Percentiles rank a stretch among this genome's conserved stretches.
Conservation (phyloP, 2,113 vertebrate species). For the Polyodon spathula region DNA sequence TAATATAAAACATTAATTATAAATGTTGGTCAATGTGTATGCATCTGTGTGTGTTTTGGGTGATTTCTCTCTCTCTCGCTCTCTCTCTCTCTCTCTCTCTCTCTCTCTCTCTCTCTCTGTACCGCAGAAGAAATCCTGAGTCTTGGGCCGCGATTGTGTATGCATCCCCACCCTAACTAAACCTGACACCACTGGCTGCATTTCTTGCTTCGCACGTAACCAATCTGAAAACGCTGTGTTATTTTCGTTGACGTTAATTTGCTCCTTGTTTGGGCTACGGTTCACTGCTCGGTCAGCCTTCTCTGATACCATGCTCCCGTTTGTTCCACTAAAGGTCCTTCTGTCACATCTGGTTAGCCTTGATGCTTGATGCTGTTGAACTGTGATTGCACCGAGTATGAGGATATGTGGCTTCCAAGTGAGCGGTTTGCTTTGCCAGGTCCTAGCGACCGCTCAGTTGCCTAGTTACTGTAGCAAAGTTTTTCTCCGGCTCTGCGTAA, state of each 20-base stretch:
- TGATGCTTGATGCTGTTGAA: constrained; percentile 56
- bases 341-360: constrained; percentile 70
- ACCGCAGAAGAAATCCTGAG: not conserved
- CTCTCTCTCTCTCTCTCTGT: constrained; percentile 2
- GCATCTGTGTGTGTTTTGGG: too few species aligned
- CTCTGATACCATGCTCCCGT: constrained; percentile 78
- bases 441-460: constrained; percentile 18
- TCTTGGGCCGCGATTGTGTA: not conserved
- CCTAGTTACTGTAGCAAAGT: not conserved
- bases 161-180: constrained; percentile 46
- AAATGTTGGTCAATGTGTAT: constrained; percentile 1
- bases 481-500: too few species aligned
- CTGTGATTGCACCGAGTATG: constrained; percentile 61
- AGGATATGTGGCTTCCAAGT: constrained; percentile 28
- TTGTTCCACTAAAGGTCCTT: constrained; percentile 74
- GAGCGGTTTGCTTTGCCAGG: constrained; percentile 28
- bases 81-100: constrained; percentile 4
- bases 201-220: constrained; percentile 46
- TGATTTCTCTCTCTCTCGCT: not conserved
- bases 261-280: constrained; percentile 70
- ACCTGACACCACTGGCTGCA: constrained; percentile 48
- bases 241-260: constrained; percentile 76
- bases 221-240: constrained; percentile 48
- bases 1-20: not conserved
- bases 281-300: constrained; percentile 86